A percentile compares a stretch with the other conserved stretches of the same genome.
These are phyloP conservation scores for Mastacembelus armatus DNA, from an alignment of 2,797 vertebrate species.

Conservation along the genomic window DNA sequence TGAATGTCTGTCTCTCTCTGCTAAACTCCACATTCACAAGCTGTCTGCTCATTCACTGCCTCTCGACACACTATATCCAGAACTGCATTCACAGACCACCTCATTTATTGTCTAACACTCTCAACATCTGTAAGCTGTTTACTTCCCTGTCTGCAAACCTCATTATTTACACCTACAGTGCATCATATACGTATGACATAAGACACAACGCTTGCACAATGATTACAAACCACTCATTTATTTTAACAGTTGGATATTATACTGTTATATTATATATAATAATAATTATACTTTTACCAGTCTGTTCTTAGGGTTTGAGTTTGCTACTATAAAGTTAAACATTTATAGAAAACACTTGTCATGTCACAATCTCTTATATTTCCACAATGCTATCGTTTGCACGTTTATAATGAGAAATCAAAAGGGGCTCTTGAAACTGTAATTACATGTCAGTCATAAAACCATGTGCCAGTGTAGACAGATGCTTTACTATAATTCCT, in stretches of 20 bases:
- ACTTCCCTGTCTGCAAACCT: not conserved
- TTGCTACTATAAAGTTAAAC: not conserved
- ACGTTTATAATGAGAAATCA: not conserved
- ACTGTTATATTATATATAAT: too few species aligned
- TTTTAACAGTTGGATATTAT: too few species aligned
- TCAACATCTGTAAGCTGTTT: not conserved
- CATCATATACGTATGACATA: too few species aligned
- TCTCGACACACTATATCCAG: not conserved
- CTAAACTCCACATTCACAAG: slow-evolving; percentile 15
- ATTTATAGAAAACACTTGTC: not conserved
- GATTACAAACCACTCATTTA: too few species aligned
- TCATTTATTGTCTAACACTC: not conserved
- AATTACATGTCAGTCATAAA: not conserved
- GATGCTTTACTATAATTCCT: not conserved
- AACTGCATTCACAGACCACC: slow-evolving; percentile 8
- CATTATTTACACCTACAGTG: not conserved
- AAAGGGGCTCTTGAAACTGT: not conserved
- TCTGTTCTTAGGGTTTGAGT: not conserved
- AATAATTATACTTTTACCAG: too few species aligned
- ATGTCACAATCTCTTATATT: too few species aligned
- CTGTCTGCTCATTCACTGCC: not conserved
- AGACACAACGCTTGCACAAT: too few species aligned
- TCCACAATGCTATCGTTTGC: too few species aligned
- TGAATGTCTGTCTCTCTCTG: slow-evolving; percentile 20
- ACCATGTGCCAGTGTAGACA: too few species aligned